These are phyloP conservation scores for Cartodere bifasciata DNA, from an alignment of 2,888 invertebrate genomes.

Conservation along the genomic window DNA sequence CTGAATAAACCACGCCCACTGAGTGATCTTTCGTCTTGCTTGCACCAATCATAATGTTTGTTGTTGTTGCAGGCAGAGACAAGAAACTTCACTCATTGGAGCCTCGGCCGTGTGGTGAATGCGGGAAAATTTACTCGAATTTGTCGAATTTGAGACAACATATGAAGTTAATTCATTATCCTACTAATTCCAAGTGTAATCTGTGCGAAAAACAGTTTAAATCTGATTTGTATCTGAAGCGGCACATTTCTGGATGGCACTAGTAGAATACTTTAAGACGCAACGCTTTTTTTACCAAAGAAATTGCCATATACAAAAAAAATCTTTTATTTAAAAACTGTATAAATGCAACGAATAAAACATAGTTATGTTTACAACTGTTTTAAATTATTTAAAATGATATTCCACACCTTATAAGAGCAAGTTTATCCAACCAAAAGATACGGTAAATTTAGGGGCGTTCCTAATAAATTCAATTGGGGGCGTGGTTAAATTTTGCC, in stretches of 20 bases:
- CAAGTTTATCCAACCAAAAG: too few species aligned
- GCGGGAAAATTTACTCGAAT: slow-evolving; percentile 52
- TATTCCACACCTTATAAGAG: too few species aligned
- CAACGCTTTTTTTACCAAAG: too few species aligned
- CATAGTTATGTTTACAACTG: too few species aligned
- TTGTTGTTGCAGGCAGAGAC: slow-evolving; percentile 30
- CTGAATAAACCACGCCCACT: background rate
- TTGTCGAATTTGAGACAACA: slow-evolving; percentile 51
- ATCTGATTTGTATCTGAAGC: slow-evolving; percentile 47
- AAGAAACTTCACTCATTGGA: slow-evolving; percentile 38
- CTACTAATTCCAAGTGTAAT: slow-evolving; percentile 46
- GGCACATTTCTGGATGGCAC: slow-evolving; percentile 46
- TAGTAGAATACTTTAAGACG: too few species aligned
- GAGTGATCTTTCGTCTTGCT: slow-evolving; percentile 21
- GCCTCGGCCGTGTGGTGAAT: slow-evolving; percentile 47
- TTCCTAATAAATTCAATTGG: too few species aligned
- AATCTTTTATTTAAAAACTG: too few species aligned
- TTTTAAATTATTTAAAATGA: too few species aligned
- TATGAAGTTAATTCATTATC: slow-evolving; percentile 52
- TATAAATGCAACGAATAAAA: too few species aligned
- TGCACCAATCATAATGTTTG: slow-evolving; percentile 25
- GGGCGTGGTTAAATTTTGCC: too few species aligned
- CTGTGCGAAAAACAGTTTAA: slow-evolving; percentile 50
- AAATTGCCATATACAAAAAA: too few species aligned
- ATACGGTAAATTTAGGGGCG: too few species aligned